Evolutionary conservation across 2,113 vertebrate species (phyloP), one percentile per base, ranked within the genome.

Genomic region (Elephas maximus): DNA sequence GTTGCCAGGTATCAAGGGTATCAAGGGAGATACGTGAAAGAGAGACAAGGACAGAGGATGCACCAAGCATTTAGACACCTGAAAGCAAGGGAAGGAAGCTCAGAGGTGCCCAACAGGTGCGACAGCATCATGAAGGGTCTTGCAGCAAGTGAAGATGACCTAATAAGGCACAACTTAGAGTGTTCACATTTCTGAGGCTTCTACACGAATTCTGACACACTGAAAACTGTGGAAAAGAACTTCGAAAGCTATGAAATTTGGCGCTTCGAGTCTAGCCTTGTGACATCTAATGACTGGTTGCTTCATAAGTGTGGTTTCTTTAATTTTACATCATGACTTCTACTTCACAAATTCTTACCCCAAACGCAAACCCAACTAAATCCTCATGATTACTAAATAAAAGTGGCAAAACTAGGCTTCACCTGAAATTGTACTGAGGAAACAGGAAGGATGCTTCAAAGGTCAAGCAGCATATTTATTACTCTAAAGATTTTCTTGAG

Each of bases 11-110:
- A 26, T 26, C 71, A 88, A 62, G 15, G 8, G 51, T 26, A 48
- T 4, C 0, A 28, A 79, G 37, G 30, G 20, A 0, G 2, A 67
- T 28, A 17, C 14, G n/a, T 1, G 45, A 9, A 15, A 63, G 65
- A 65, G 8, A 21, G 26, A 17, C 45, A 14, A 11, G 21, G 30
- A 41, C 51, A n/a, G 53, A 60, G 30, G 30, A 24, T 45, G 44
- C 18, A 11, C 6, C 4, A 18, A 51, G 37, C 15, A 4, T 44
- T 20, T 69, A 37, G 5, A 10, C 41, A 28, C 23, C 5, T 11
- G 9, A n/a, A 60, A 57, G 30, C 21, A 18, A 69, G 14, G n/a
- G n/a, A 33, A 21, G 60, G 44, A 33, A n/a, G 18, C 24, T 33
- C 41, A 53, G 28, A 37, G 76, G 28, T 21, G 33, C 10, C 8